Base-by-base conservation (phyloP, 2,888 invertebrate species). In the Hymenopus coronatus region DNA sequence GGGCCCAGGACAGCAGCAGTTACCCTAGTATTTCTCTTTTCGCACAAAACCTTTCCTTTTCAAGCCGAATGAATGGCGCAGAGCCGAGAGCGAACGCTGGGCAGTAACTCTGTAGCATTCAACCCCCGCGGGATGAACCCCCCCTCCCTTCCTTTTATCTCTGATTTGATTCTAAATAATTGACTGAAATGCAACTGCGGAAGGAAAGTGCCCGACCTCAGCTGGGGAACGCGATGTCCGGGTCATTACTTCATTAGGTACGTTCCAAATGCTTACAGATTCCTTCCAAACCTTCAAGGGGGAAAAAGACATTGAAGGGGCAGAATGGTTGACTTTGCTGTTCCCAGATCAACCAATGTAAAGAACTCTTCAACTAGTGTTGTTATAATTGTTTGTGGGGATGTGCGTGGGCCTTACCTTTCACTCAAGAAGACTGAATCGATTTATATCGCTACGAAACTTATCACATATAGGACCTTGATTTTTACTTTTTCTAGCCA, bases 81-180 rank as follows among this genome's bases (percentile, higher is more conserved):
- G 20, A 70, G 54, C 20, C 54, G 54, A 70, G 54, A 70, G 54
- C 54, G 54, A 85, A 14, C 46, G 85, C 27, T 54, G 85, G 87
- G 30, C 87, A 87, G 87, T 28, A 82, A 87, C 81, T 81, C 25
- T 70, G 54, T 70, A 70, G 54, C 54, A 70, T 70, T 70, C 54
- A 70, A 70, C 54, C 54, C 30, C 46, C n/a, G 70, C 15, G 27
- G 33, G 20, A 40, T 25, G 25, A 33, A n/a, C 33, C 85, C 27
- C 46, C 7, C 85, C 86, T 27, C 46, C 83, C n/a, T 27, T 33
- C 89, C 90, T 90, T 90, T 90, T 90, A 89, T 86, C 89, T 88
- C 83, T 90, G 90, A 90, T 90, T 90, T 90, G 90, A 90, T 89
- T 90, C 84, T 90, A 89, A 90, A 90, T 90, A 90, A 90, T 90